phyloP scores from a whole-genome alignment of 2,888 invertebrate species.

The Lepidocyrtinus sp. region DNA sequence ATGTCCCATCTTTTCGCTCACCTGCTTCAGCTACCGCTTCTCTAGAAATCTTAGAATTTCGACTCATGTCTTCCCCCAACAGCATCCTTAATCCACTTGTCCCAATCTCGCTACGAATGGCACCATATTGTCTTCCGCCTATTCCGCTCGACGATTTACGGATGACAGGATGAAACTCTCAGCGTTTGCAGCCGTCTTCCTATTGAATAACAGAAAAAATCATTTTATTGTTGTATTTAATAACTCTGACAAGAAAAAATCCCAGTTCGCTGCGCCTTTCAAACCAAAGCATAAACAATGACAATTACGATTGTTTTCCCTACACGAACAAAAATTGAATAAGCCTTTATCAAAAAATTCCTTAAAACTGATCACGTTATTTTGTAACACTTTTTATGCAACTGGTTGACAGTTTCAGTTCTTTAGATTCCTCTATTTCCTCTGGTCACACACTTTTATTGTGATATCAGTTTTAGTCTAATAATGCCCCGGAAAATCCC shows the following conservation, averaged over 20 bases:
- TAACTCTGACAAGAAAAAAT: slow-evolving; percentile 4
- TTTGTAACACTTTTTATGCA: background rate
- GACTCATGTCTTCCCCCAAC: no score
- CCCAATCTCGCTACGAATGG: background rate
- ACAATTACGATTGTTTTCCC: background rate
- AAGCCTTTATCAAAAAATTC: background rate
- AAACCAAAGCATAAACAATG: slow-evolving; percentile 13
- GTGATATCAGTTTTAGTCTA: no score
- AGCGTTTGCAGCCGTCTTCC: slow-evolving; percentile 6
- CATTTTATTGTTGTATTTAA: background rate
- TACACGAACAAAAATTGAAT: background rate
- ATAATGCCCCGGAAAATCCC: no score
- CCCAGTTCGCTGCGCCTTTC: slow-evolving; percentile 2
- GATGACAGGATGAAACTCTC: background rate
- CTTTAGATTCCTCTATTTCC: no score
- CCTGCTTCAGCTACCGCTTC: background rate
- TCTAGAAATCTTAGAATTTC: background rate
- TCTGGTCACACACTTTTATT: no score
- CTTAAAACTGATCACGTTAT: background rate
- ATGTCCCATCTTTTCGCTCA: slow-evolving; percentile 50
- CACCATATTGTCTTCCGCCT: background rate
- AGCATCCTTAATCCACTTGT: no score
- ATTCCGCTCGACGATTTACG: background rate
- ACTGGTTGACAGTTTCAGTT: background rate
- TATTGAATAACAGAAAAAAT: slow-evolving; percentile 43